Evolutionary conservation across 2,113 vertebrate genomes (phyloP), one percentile per base, ranked within the genome.

Genomic region (Calonectris borealis): DNA sequence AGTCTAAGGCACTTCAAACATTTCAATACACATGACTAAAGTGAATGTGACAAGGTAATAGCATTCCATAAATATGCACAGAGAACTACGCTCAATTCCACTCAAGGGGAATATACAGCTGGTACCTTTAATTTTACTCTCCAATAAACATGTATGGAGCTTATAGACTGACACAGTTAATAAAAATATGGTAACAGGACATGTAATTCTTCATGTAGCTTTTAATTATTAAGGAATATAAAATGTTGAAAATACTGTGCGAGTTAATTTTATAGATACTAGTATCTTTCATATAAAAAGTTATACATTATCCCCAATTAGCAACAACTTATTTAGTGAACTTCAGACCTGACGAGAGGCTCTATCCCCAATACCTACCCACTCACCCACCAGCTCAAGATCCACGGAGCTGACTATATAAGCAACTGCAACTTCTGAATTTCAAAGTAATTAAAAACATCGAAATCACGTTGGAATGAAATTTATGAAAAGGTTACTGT

Each of bases 1-100:
- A 98, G 97, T 98, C 98, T 98, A 98, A 99, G 99, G 99, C 98
- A 99, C 98, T 98, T 99, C 98, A 98, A 98, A 98, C 97, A 97
- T 98, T 98, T 98, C 98, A 98, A 98, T 98, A 98, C 97, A 98
- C 71, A 73, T 81, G 96, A 97, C 96, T 97, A 98, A 97, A 98
- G 97, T 97, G 97, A 98, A 97, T 89, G 97, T 96, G 97, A 97
- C 97, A 96, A 71, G 88, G 90, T 91, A 96, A 95, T 96, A 97
- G 96, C 92, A 86, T 95, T 98, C 97, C 98, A 98, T 98, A 98
- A 98, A 98, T 98, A 98, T 4, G 73, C 91, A 97, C 88, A 34
- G 15, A 97, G 81, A 97, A 95, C 94, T 96, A 97, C 4, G 26
- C 92, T 96, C 64, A 58, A 9, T 91, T 95, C 90, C 84, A 95